Evolutionary conservation across 2,797 vertebrate species (phyloP).

Genomic region (Atherinosoma microstoma): DNA sequence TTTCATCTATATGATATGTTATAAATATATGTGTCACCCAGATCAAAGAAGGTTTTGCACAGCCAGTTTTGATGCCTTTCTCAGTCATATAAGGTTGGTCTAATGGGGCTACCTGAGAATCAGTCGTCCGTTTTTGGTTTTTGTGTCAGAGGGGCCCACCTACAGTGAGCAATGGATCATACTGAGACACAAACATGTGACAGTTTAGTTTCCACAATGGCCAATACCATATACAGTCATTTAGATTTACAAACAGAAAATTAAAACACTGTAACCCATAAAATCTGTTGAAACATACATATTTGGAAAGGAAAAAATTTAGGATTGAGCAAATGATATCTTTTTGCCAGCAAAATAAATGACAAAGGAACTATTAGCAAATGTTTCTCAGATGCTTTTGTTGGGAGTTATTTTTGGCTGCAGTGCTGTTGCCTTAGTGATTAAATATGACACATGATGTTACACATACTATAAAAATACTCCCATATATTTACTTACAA

Average conservation of each 20-base stretch:
- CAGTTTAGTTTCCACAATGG: slow-evolving; percentile 59
- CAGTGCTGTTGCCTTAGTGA: background rate
- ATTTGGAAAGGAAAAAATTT: too few relatives aligned
- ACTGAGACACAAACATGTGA: slow-evolving; percentile 20
- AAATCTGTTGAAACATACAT: background rate
- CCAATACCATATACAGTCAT: slow-evolving; percentile 60
- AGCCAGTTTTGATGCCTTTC: background rate
- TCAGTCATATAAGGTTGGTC: slow-evolving; percentile 17
- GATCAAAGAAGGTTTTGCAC: background rate
- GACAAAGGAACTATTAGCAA: too few relatives aligned
- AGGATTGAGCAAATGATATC: too few relatives aligned
- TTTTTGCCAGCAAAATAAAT: too few relatives aligned
- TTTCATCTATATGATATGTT: background rate
- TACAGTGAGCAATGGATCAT: slow-evolving; percentile 38
- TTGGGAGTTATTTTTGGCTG: background rate
- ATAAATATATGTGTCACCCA: background rate
- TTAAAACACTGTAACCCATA: background rate
- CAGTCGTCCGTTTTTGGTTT: slow-evolving; percentile 24
- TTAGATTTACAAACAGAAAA: slow-evolving; percentile 28
- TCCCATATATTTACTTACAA: too few relatives aligned
- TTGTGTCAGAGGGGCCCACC: slow-evolving; percentile 55
- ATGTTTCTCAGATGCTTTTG: too few relatives aligned
- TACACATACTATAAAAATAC: too few relatives aligned
- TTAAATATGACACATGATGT: background rate
- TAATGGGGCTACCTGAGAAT: slow-evolving; percentile 25